Evolutionary conservation across 1,140 invertebrate genomes (phyloP).

Genomic region (Hermatobates lingyangjiaoensis): DNA sequence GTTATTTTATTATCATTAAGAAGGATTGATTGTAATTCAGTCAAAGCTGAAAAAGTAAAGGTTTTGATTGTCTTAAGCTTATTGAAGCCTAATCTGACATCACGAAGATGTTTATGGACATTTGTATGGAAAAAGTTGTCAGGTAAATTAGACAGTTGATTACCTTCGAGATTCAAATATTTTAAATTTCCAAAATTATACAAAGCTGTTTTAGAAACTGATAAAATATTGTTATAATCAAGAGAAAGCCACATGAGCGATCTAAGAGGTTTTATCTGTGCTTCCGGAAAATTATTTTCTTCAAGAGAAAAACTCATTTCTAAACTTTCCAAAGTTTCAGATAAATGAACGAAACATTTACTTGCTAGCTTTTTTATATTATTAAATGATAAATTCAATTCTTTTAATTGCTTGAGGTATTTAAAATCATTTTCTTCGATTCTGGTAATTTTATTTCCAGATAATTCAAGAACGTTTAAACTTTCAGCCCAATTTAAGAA

Average conservation of each 20-base stretch:
- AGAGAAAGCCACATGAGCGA: constrained; percentile 65
- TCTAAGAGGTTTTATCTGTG: constrained; percentile 40
- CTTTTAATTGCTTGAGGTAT: constrained; percentile 45
- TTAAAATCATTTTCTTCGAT: constrained; percentile 51
- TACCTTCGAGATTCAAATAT: constrained; percentile 73
- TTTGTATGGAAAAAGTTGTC: constrained; percentile 42
- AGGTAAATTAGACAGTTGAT: constrained; percentile 44
- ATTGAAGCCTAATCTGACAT: constrained; percentile 58
- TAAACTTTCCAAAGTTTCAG: constrained; percentile 50
- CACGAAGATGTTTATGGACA: constrained; percentile 48
- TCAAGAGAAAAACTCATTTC: constrained; percentile 70
- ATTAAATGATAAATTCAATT: constrained; percentile 76
- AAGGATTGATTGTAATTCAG: constrained; percentile 45
- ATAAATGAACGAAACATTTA: constrained; percentile 51
- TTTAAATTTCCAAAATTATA: constrained; percentile 48
- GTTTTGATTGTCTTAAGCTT: constrained; percentile 35
- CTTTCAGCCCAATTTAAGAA: constrained; percentile 45
- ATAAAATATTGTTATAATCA: constrained; percentile 70
- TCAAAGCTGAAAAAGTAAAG: constrained; percentile 39
- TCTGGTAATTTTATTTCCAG: constrained; percentile 37
- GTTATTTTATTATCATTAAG: constrained; percentile 49
- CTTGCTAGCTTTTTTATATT: constrained; percentile 55
- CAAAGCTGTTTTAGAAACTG: constrained; percentile 36
- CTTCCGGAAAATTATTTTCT: constrained; percentile 50
- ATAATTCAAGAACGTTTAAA: constrained; percentile 22